A percentile compares a stretch with the other conserved stretches of the same genome.
Conservation (phyloP, 2,113 vertebrate genomes). For the Gobio gobio region DNA sequence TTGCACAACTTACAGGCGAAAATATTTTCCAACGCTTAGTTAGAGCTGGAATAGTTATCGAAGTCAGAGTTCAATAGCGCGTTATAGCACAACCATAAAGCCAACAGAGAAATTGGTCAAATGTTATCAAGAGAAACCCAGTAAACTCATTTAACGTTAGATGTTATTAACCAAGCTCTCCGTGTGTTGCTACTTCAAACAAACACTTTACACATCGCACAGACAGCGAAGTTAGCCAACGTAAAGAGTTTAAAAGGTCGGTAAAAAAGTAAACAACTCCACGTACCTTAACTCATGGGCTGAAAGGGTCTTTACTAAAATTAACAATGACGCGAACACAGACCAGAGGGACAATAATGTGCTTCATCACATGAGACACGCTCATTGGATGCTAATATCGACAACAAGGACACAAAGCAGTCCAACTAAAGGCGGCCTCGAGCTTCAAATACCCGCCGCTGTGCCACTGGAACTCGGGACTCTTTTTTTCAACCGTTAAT, state of each 20-base stretch:
- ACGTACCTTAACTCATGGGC: background rate
- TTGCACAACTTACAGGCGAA: background rate
- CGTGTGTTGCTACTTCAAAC: too few species aligned
- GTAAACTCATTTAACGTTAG: background rate
- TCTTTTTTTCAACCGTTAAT: conserved; percentile 26
- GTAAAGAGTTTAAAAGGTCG: background rate
- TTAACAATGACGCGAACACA: background rate
- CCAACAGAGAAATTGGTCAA: background rate
- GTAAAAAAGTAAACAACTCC: conserved; percentile 25
- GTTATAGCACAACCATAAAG: background rate
- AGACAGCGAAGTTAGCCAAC: background rate
- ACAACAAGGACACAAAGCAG: background rate
- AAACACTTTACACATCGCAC: background rate
- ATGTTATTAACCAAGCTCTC: background rate
- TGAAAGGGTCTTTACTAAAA: background rate
- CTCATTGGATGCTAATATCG: background rate
- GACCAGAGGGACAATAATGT: background rate
- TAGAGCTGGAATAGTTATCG: background rate
- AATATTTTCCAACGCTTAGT: background rate
- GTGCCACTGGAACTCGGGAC: background rate
- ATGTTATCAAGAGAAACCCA: background rate
- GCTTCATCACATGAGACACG: conserved; percentile 6
- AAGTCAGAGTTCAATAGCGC: background rate
- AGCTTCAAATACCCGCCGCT: conserved; percentile 23
- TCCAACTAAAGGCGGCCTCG: background rate